Base-by-base conservation (phyloP, 1,140 invertebrate genomes). In the Leguminivora glycinivorella region DNA sequence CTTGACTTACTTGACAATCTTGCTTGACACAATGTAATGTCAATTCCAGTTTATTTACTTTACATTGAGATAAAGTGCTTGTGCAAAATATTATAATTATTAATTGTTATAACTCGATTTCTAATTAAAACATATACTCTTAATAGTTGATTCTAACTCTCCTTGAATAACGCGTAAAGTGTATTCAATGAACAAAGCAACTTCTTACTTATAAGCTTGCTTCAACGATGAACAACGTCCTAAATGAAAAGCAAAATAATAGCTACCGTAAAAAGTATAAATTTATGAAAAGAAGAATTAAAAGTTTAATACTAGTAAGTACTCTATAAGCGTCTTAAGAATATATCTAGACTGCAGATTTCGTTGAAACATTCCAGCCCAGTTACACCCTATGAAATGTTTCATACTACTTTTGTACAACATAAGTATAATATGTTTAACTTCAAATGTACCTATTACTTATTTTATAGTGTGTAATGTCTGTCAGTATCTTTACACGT, bases 221-320 rank as follows among this genome's bases (percentile, higher is more conserved):
- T 69, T 43, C 56, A 69, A 75, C 17, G 10, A 83, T 84, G 80
- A 88, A 82, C 74, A 79, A 70, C 70, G 75, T 69, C 70, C 70
- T 76, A 63, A 81, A 66, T 71, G 84, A 86, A 60, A 83, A 78
- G 22, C 82, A 85, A 70, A 87, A 78, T 69, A 89, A 85, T 72
- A 73, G 76, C 12, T 89, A 86, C 74, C 76, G 78, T 69, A 82
- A 84, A 69, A 89, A 89, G 69, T 89, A 86, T 67, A 87, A 87
- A 73, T 82, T 73, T 68, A 82, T 89, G 71, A 89, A 89, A 78
- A 79, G 82, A 71, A 77, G 80, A 74, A 83, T 88, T 24, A 87
- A 83, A 81, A 83, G 82, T 73, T 70, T 89, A 31, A 81, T 89
- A 69, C 70, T 89, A 67, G 87, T 89, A 75, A 83, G 81, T 79